Percentiles rank a stretch among this genome's conserved stretches.
Conservation (phyloP, 1,140 invertebrate genomes). For the Pogonomyrmex californicus region DNA sequence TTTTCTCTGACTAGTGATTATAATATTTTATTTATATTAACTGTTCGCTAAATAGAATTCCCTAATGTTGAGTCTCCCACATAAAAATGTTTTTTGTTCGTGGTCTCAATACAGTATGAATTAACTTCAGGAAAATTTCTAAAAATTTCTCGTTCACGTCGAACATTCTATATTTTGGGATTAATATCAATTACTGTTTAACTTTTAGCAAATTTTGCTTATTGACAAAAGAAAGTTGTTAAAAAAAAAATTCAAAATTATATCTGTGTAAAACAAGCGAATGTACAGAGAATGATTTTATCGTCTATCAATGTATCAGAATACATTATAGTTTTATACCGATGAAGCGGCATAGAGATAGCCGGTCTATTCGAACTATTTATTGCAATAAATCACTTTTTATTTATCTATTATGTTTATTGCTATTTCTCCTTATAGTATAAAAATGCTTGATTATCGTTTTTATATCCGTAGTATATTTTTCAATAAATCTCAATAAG, state of each 20-base stretch:
- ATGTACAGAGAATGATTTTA: constrained; percentile 4
- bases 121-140: not conserved
- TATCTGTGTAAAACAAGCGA: not conserved
- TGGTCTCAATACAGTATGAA: too few relatives aligned
- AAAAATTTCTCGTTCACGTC: not conserved
- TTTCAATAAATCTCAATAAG: constrained; percentile 10
- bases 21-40: too few relatives aligned
- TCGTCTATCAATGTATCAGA: not conserved
- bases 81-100: too few relatives aligned
- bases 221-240: not conserved
- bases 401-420: not conserved
- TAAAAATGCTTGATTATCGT: not conserved
- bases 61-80: too few relatives aligned
- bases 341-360: not conserved
- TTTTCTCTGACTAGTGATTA: too few relatives aligned
- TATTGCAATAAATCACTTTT: not conserved
- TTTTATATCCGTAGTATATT: not conserved
- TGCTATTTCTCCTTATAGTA: not conserved
- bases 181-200: not conserved
- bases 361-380: not conserved
- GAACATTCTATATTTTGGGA: not conserved
- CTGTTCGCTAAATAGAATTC: too few relatives aligned
- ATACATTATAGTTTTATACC: not conserved
- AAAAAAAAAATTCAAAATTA: not conserved
- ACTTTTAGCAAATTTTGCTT: not conserved